Percentiles rank a stretch among this genome's conserved stretches.
phyloP scores from a whole-genome alignment of 1,140 invertebrate species.

The Schlechtendalia chinensis region DNA sequence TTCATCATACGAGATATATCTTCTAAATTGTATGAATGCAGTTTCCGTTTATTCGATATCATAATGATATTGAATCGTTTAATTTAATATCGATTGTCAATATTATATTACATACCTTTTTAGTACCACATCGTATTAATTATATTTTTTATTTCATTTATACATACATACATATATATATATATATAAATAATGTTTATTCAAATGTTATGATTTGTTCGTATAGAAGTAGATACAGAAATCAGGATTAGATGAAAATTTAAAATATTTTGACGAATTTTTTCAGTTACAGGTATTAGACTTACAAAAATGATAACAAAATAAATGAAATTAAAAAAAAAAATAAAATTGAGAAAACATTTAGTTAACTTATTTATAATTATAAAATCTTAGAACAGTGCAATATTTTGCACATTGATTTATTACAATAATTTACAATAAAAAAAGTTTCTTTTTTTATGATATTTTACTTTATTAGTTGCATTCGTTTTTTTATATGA shows the following conservation, averaged over 20 bases:
- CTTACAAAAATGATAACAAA: slow-evolving; percentile 7
- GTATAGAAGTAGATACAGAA: not conserved
- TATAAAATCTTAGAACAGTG: not conserved
- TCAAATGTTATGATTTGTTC: not conserved
- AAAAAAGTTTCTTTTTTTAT: slow-evolving; percentile 26
- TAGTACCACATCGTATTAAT: not conserved
- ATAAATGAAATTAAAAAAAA: not conserved
- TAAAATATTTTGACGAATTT: slow-evolving; percentile 33
- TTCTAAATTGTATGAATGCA: slow-evolving; percentile 1
- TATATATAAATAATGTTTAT: not conserved
- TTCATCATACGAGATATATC: not conserved
- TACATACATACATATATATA: not conserved
- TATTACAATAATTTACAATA: not conserved
- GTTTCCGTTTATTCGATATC: not conserved
- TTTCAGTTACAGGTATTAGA: slow-evolving; percentile 46
- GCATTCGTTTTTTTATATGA: slow-evolving; percentile 11
- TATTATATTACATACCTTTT: slow-evolving; percentile 10
- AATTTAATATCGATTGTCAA: not conserved
- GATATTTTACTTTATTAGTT: slow-evolving; percentile 20
- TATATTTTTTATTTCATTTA: slow-evolving; percentile 7
- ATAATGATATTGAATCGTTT: not conserved
- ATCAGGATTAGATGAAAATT: not conserved
- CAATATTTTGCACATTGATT: not conserved
- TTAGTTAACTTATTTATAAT: not conserved
- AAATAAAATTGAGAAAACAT: slow-evolving; percentile 8